Conservation (phyloP, 2,113 vertebrate genomes). For the Lamprologus tigripictilis region DNA sequence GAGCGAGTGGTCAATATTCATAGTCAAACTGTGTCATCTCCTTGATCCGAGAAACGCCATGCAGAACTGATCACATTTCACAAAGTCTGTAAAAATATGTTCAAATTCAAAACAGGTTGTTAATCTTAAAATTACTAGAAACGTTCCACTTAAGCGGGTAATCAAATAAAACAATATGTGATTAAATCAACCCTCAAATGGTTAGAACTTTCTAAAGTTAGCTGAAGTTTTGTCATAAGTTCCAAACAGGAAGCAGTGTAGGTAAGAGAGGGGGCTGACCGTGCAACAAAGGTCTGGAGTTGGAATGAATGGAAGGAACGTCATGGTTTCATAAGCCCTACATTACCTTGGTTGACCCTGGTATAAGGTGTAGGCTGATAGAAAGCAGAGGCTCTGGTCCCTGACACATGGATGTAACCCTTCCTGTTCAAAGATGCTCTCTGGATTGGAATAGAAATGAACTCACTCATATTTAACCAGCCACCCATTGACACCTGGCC, state of each 20-base stretch:
- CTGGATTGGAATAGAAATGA: background rate
- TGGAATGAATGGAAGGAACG: background rate
- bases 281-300: background rate
- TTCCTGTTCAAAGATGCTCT: background rate
- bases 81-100: background rate
- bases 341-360: background rate
- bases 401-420: background rate
- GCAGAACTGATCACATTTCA: background rate
- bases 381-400: background rate
- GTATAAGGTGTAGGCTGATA: background rate
- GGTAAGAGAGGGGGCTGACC: background rate
- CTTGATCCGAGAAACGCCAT: background rate
- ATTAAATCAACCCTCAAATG: background rate
- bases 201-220: background rate
- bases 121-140: background rate
- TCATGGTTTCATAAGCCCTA: background rate
- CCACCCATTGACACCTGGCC: background rate
- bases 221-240: background rate
- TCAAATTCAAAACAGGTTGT: background rate
- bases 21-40: background rate
- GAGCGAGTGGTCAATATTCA: background rate
- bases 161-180: background rate
- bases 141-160: background rate
- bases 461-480: background rate
- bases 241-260: background rate